Evolutionary conservation across 2,888 invertebrate genomes (phyloP), one percentile per base, ranked within the genome.

Genomic region (Amblyteles armatorius): DNA sequence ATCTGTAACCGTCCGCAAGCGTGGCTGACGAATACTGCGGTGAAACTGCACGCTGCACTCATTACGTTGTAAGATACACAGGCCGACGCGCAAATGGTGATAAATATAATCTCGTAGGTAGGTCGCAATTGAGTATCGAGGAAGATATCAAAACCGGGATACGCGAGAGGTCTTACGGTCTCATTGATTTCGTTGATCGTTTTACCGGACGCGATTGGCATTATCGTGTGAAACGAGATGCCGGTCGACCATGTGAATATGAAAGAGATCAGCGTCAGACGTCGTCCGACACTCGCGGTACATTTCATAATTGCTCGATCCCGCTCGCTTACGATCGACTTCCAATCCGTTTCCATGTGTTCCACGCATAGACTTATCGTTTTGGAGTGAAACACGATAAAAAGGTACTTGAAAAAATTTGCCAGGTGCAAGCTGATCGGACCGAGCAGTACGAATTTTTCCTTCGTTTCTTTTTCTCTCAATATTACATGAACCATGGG

Each of bases 291-390:
- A 2, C 60, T 72, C 11, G 65, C 60, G 57, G 84, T 85, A 55
- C 57, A 69, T 16, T 48, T 63, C 84, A 87, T 86, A 16, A 87
- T 68, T n/a, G 84, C 68, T 0, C 84, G 87, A n/a, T 90, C 87
- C 1, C 52, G n/a, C 0, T 13, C 36, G n/a, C 29, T 63, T 13
- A 44, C 19, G 0, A 87, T 84, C 0, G 7, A 72, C 5, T 40
- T 29, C 90, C 90, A 90, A 50, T 90, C 90, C 0, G 2, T 68
- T 44, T 83, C 29, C 0, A 90, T 63, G 36, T 86, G 84, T 0
- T 83, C 36, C 2, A 89, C 40, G 57, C 89, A 90, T 13, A 29
- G 13, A 36, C 57, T 72, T 22, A 87, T 84, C 6, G 52, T 60
- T 36, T 71, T 16, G 9, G 55, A 65, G 2, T 63, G 81, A 13